Evolutionary conservation across 2,797 vertebrate genomes (phyloP).

Genomic region (Sebastes iracundus): DNA sequence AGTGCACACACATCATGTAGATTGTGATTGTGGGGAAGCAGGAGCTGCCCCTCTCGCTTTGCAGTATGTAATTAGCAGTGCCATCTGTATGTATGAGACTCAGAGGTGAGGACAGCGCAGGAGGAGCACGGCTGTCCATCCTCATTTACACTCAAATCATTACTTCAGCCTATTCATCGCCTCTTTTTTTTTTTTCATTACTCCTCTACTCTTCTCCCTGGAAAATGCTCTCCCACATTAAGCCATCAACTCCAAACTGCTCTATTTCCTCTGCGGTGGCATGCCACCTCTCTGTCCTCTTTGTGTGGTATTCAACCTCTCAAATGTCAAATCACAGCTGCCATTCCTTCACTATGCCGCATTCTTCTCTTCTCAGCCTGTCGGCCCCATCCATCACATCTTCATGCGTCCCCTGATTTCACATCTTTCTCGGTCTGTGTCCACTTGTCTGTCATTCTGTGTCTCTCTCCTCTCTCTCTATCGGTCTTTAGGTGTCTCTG

Average conservation of each 20-base stretch:
- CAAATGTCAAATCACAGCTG: slow-evolving; percentile 47
- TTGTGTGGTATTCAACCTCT: slow-evolving; percentile 24
- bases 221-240: slow-evolving; percentile 66
- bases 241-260: slow-evolving; percentile 61
- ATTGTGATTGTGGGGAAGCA: slow-evolving; percentile 41
- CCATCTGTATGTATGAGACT: slow-evolving; percentile 78
- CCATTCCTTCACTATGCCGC: slow-evolving; percentile 9
- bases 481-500: slow-evolving; percentile 22
- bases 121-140: slow-evolving; percentile 72
- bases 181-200: slow-evolving; percentile 2
- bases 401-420: slow-evolving; percentile 25
- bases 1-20: slow-evolving; percentile 17
- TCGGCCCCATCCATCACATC: slow-evolving; percentile 16
- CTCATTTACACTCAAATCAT: slow-evolving; percentile 78
- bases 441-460: slow-evolving; percentile 10
- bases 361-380: slow-evolving; percentile 1
- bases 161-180: slow-evolving; percentile 51
- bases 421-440: slow-evolving; percentile 24
- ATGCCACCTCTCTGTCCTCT: slow-evolving; percentile 24
- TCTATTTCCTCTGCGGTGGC: slow-evolving; percentile 42
- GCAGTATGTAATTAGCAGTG: slow-evolving; percentile 75
- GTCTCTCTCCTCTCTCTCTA: slow-evolving; percentile 5
- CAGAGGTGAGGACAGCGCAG: slow-evolving; percentile 72
- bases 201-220: slow-evolving; percentile 40
- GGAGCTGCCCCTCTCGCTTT: slow-evolving; percentile 55